Evolutionary conservation across 2,888 invertebrate genomes (phyloP).

Genomic region (Hirtodrosophila cameraria): DNA sequence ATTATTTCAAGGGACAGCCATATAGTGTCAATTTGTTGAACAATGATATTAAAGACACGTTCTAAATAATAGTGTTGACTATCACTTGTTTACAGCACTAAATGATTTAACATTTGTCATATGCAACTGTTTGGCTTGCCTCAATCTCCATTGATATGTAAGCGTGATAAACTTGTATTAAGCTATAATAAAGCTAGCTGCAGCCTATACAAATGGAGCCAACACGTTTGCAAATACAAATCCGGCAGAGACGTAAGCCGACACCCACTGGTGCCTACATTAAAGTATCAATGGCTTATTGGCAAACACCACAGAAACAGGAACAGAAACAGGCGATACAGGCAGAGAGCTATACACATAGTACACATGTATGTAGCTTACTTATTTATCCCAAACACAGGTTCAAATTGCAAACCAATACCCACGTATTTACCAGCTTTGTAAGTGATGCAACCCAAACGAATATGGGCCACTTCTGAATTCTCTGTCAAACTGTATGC

Average conservation of each 20-base stretch:
- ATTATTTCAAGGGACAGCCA: too few species aligned
- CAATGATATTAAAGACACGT: too few species aligned
- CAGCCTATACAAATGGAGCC: slow-evolving; percentile 16
- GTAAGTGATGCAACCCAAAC: slow-evolving; percentile 9
- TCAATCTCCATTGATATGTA: slow-evolving; percentile 19
- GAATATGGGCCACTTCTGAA: slow-evolving; percentile 14
- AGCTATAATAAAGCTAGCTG: slow-evolving; percentile 47
- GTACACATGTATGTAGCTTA: slow-evolving; percentile 22
- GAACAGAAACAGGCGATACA: slow-evolving; percentile 9
- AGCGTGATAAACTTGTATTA: slow-evolving; percentile 15
- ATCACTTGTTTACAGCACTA: too few species aligned
- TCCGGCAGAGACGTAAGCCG: slow-evolving; percentile 59
- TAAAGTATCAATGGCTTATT: slow-evolving; percentile 75
- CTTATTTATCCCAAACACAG: slow-evolving; percentile 41
- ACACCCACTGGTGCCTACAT: slow-evolving; percentile 57
- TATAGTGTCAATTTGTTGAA: too few species aligned
- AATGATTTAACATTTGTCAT: too few species aligned
- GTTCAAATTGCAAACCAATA: slow-evolving; percentile 68
- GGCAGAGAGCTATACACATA: slow-evolving; percentile 6
- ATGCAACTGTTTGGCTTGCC: too few species aligned
- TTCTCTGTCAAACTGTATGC: slow-evolving; percentile 36
- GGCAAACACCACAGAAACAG: slow-evolving; percentile 12
- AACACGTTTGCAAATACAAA: slow-evolving; percentile 41
- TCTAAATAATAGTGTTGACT: too few species aligned
- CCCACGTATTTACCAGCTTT: slow-evolving; percentile 47